Evolutionary conservation across 2,888 invertebrate species (phyloP).

Genomic region (Timema cristinae): DNA sequence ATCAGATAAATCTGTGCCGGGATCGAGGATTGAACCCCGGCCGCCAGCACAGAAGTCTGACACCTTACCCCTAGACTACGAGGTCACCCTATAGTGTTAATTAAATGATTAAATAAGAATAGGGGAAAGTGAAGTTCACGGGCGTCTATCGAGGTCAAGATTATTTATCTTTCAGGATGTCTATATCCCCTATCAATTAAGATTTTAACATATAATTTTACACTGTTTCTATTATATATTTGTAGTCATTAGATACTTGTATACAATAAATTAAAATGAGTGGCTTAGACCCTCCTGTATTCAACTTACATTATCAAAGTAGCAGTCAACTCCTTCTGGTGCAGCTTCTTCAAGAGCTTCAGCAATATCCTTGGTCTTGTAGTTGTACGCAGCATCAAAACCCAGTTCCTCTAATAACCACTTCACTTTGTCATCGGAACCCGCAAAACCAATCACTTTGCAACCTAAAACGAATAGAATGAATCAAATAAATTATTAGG

Average conservation of each 20-base stretch:
- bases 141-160: too few species aligned
- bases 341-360: constrained; percentile 56
- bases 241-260: not conserved
- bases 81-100: too few species aligned
- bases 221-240: not conserved
- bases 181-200: not conserved
- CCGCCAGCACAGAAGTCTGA: too few species aligned
- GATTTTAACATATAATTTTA: not conserved
- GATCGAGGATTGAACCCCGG: too few species aligned
- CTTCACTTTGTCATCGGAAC: constrained; percentile 64
- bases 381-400: constrained; percentile 68
- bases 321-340: constrained; percentile 69
- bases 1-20: too few species aligned
- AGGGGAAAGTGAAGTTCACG: too few species aligned
- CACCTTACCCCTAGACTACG: too few species aligned
- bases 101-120: too few species aligned
- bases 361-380: constrained; percentile 57
- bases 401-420: constrained; percentile 63
- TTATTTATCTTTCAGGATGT: too few species aligned
- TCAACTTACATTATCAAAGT: constrained; percentile 65
- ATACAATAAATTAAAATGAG: not conserved
- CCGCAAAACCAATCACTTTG: constrained; percentile 66
- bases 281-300: constrained; percentile 43
- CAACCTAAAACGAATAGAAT: constrained; percentile 46
- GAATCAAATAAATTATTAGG: not conserved